Percentiles rank a stretch among this genome's conserved stretches.
Conservation (phyloP, 2,113 vertebrate genomes). For the Thamnophis sirtalis region DNA sequence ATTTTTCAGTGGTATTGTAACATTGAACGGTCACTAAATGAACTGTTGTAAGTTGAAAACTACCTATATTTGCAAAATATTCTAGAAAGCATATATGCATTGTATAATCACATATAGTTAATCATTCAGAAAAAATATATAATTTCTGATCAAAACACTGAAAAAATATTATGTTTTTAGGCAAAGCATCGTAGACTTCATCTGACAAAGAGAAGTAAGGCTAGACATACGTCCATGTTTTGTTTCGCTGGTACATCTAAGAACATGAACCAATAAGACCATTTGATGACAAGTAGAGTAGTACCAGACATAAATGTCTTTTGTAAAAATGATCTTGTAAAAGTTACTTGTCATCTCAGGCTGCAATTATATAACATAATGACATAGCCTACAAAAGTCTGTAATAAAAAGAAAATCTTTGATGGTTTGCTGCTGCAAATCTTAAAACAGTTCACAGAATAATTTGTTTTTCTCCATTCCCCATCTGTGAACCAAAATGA, state of each 20-base stretch:
- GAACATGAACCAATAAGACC: not conserved
- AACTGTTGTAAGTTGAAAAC: not conserved
- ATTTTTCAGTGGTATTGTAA: not conserved
- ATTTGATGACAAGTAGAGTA: not conserved
- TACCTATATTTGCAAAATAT: not conserved
- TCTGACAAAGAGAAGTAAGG: not conserved
- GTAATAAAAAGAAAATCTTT: not conserved
- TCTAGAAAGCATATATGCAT: not conserved
- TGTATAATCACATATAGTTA: not conserved
- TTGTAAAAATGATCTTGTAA: not conserved
- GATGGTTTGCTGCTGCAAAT: not conserved
- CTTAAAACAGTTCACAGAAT: not conserved
- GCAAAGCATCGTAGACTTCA: not conserved
- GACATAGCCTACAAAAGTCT: not conserved
- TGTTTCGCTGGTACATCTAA: not conserved
- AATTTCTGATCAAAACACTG: not conserved
- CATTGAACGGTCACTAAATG: not conserved
- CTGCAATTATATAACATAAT: not conserved
- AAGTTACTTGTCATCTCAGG: not conserved
- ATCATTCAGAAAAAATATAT: not conserved
- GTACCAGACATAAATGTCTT: not conserved
- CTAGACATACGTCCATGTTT: not conserved
- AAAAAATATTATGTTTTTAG: not conserved
- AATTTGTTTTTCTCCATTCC: not conserved
- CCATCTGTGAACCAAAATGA: not conserved